These are phyloP conservation scores for Threskiornis aethiopicus DNA, from an alignment of 2,797 vertebrate species.

Conservation along the genomic window DNA sequence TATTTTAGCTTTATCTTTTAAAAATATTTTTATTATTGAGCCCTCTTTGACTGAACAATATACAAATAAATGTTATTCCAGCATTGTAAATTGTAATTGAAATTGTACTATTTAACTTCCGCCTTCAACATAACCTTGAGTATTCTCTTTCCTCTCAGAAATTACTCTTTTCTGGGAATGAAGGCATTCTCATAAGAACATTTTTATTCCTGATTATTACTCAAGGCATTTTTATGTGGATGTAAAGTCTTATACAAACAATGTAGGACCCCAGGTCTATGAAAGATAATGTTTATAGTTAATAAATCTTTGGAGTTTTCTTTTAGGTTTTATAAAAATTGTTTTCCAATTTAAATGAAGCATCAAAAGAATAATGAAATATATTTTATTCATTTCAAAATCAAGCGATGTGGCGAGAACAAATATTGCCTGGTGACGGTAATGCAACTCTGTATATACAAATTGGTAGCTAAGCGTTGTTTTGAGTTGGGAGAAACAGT, in stretches of 20 bases:
- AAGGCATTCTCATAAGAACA: background rate
- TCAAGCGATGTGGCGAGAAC: background rate
- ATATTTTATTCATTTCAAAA: background rate
- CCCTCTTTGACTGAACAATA: background rate
- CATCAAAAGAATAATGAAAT: background rate
- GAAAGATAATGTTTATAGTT: background rate
- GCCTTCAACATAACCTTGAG: background rate
- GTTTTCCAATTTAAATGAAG: background rate
- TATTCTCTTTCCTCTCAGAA: background rate
- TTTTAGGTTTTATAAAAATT: background rate
- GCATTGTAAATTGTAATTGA: background rate
- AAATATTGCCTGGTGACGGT: background rate
- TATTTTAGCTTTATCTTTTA: background rate
- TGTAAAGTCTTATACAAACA: background rate
- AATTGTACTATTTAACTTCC: background rate
- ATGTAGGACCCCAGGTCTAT: background rate
- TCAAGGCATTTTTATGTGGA: background rate
- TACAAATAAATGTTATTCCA: background rate
- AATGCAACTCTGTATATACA: background rate
- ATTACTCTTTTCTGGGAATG: background rate
- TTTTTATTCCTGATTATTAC: background rate
- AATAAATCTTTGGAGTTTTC: background rate
- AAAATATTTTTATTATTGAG: background rate
- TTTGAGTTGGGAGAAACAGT: background rate
- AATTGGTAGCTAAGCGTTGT: background rate